These are phyloP conservation scores for Bovichtus variegatus DNA, from an alignment of 2,797 vertebrate genomes.

Conservation along the genomic window DNA sequence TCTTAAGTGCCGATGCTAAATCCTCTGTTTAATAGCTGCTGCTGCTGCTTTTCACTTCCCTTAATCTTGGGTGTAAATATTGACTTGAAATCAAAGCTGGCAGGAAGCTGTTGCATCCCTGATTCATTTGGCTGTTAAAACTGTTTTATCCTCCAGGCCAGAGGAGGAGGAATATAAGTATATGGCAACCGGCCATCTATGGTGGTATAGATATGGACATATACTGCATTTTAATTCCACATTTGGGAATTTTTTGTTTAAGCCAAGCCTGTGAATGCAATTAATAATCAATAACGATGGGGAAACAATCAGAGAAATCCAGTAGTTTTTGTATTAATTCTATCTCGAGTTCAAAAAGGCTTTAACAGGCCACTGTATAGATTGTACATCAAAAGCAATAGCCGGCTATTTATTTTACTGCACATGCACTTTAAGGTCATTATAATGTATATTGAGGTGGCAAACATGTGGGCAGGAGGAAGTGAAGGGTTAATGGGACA, in stretches of 20 bases:
- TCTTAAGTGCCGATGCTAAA: constrained; percentile 53
- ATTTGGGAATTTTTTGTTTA: constrained; percentile 1
- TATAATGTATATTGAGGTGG: neutral
- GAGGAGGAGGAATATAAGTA: constrained; percentile 44
- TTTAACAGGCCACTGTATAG: neutral
- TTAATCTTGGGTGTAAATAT: constrained; percentile 77
- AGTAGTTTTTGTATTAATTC: neutral
- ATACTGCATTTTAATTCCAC: constrained; percentile 18
- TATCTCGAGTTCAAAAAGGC: neutral
- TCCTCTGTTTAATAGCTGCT: constrained; percentile 59
- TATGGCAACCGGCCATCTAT: constrained; percentile 56
- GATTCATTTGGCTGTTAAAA: constrained; percentile 78
- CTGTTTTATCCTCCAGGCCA: constrained; percentile 63
- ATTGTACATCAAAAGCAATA: neutral
- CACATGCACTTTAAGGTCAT: constrained; percentile 24
- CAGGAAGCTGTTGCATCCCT: constrained; percentile 69
- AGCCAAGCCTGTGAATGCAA: constrained; percentile 1
- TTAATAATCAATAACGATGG: constrained; percentile 8
- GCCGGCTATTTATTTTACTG: constrained; percentile 1
- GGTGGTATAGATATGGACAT: constrained; percentile 44
- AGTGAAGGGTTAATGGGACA: constrained; percentile 56
- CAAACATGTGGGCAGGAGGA: constrained; percentile 4
- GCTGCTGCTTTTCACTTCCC: constrained; percentile 60
- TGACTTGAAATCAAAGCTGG: constrained; percentile 81
- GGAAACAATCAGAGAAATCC: neutral